Percentiles rank a stretch among this genome's conserved stretches.
phyloP scores from a whole-genome alignment of 2,113 vertebrate genomes.

The Clinocottus analis region DNA sequence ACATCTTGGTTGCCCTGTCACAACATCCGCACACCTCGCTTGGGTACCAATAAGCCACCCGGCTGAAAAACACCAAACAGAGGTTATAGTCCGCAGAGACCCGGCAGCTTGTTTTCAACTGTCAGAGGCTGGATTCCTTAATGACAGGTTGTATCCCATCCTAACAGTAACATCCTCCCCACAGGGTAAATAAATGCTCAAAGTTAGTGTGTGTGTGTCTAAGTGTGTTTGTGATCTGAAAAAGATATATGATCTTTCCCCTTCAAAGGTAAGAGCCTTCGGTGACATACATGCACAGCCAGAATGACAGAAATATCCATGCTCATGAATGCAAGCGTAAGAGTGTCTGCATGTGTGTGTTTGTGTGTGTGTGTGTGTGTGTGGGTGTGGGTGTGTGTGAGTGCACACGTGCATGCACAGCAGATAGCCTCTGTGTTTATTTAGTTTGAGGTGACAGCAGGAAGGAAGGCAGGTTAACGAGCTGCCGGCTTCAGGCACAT shows the following conservation, averaged over 20 bases:
- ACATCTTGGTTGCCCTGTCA: slow-evolving; percentile 40
- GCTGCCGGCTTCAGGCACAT: slow-evolving; percentile 81
- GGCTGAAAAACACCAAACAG: slow-evolving; percentile 43
- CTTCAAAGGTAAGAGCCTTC: slow-evolving; percentile 52
- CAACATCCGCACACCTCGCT: slow-evolving; percentile 47
- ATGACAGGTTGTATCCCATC: slow-evolving; percentile 80
- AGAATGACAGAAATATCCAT: slow-evolving; percentile 43
- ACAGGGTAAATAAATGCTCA: slow-evolving; percentile 75
- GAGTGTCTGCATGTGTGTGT: neutral
- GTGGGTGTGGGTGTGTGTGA: slow-evolving; percentile 14
- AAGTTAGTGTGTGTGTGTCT: slow-evolving; percentile 18
- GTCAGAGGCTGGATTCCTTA: slow-evolving; percentile 76
- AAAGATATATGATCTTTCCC: slow-evolving; percentile 59
- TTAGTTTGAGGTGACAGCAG: slow-evolving; percentile 83
- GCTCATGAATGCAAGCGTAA: slow-evolving; percentile 23
- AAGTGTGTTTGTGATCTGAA: slow-evolving; percentile 48
- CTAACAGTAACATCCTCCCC: slow-evolving; percentile 78
- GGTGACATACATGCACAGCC: slow-evolving; percentile 37
- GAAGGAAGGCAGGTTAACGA: slow-evolving; percentile 83
- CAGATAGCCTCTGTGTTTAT: slow-evolving; percentile 79
- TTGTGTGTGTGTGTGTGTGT: slow-evolving; percentile 16
- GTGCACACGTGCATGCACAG: slow-evolving; percentile 49
- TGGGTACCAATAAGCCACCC: slow-evolving; percentile 44
- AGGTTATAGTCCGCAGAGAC: slow-evolving; percentile 55
- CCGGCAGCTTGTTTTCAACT: slow-evolving; percentile 76